phyloP scores from a whole-genome alignment of 2,888 invertebrate genomes.

The Sepioteuthis lessoniana region DNA sequence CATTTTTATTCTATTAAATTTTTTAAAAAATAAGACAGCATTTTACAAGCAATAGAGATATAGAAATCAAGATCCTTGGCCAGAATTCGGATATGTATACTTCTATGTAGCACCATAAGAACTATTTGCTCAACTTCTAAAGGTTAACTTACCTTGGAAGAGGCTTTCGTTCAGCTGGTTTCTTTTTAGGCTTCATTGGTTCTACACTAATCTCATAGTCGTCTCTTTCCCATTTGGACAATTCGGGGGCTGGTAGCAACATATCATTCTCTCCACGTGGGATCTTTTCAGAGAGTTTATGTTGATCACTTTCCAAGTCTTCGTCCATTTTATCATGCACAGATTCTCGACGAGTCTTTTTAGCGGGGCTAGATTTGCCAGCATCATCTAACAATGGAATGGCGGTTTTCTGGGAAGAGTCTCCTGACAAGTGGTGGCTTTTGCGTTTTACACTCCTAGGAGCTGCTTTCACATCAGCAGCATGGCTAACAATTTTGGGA shows the following conservation, averaged over 20 bases:
- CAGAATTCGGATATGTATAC: no score
- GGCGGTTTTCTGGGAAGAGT: not conserved
- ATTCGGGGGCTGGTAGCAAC: conserved; percentile 79
- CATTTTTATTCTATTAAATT: no score
- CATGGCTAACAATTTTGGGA: not conserved
- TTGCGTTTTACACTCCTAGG: conserved; percentile 16
- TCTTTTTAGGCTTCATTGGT: conserved; percentile 72
- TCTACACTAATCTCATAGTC: conserved; percentile 74
- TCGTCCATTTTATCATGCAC: conserved; percentile 38
- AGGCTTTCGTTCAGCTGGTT: conserved; percentile 78
- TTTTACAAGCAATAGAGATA: no score
- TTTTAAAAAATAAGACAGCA: no score
- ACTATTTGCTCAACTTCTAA: no score
- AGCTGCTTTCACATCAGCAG: not conserved
- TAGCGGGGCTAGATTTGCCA: not conserved
- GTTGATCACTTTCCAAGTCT: conserved; percentile 49
- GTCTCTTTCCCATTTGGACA: conserved; percentile 92
- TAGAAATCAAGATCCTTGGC: no score
- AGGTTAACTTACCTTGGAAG: conserved; percentile 81
- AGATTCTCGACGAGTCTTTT: conserved; percentile 42
- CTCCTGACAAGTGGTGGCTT: not conserved
- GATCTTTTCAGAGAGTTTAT: conserved; percentile 11
- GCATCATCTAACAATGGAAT: not conserved
- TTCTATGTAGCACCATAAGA: no score
- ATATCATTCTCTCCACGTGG: conserved; percentile 58